A percentile compares a stretch with the other conserved stretches of the same genome.
Evolutionary conservation across 2,888 invertebrate species (phyloP).

Genomic region (Aphidoletes aphidimyza): DNA sequence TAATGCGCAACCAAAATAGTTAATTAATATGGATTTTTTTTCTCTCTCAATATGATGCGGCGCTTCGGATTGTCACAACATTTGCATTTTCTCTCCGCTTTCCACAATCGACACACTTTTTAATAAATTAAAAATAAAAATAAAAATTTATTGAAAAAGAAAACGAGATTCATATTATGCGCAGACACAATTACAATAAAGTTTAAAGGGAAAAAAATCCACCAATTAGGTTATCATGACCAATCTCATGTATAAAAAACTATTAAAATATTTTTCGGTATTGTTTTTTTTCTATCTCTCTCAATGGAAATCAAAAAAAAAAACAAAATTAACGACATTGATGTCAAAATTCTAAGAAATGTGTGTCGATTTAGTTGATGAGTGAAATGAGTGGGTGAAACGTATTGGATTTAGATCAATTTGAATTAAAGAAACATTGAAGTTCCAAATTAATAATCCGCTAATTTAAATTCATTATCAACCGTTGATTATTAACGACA

Average conservation of each 20-base stretch:
- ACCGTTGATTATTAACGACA: too few species aligned
- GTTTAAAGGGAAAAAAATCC: neutral
- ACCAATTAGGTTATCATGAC: neutral
- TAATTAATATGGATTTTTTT: slow-evolving; percentile 38
- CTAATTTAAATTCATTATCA: too few species aligned
- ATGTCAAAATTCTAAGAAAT: too few species aligned
- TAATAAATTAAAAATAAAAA: neutral
- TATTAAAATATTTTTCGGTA: neutral
- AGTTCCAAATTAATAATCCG: neutral
- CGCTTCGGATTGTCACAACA: neutral
- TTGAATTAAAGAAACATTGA: neutral
- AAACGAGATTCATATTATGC: neutral
- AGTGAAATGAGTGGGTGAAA: too few species aligned
- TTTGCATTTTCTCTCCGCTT: too few species aligned
- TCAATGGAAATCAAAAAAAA: too few species aligned
- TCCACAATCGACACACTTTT: neutral
- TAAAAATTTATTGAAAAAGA: neutral
- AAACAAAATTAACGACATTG: too few species aligned
- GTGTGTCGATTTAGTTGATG: too few species aligned
- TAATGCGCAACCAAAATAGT: neutral
- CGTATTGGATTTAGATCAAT: too few species aligned
- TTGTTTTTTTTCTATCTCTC: neutral
- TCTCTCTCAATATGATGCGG: neutral
- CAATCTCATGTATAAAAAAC: neutral
- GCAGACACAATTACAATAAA: slow-evolving; percentile 22